Conservation (phyloP, 2,888 invertebrate species). For the Phortica okadai region DNA sequence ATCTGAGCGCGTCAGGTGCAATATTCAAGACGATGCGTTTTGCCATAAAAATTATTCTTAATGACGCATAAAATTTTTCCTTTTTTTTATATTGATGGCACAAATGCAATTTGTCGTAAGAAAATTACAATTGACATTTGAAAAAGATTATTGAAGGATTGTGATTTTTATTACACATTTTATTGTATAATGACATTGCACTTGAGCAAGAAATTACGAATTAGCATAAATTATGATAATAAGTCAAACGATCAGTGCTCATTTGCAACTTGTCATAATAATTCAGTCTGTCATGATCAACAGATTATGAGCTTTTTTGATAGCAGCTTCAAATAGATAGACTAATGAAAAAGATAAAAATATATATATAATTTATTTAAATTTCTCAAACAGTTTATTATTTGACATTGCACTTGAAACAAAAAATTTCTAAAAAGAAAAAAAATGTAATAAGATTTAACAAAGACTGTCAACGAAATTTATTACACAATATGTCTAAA, state of each 20-base stretch:
- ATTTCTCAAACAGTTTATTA: neutral
- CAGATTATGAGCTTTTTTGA: too few species aligned
- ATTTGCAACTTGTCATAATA: neutral
- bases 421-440: slow-evolving; percentile 5
- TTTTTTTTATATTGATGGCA: neutral
- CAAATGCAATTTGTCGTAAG: neutral
- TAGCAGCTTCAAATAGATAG: too few species aligned
- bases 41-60: neutral
- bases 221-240: slow-evolving; percentile 7
- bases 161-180: neutral
- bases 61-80: neutral
- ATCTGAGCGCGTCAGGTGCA: slow-evolving; percentile 73
- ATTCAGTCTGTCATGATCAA: neutral
- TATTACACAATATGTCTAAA: slow-evolving; percentile 26
- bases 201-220: neutral
- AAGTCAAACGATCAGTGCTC: neutral
- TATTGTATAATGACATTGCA: slow-evolving; percentile 18
- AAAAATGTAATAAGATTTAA: neutral
- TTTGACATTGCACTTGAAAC: slow-evolving; percentile 22
- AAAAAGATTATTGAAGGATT: slow-evolving; percentile 2
- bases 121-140: neutral
- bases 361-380: too few species aligned
- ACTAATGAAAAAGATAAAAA: too few species aligned
- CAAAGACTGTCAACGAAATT: slow-evolving; percentile 15
- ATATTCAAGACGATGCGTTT: slow-evolving; percentile 26